phyloP scores from a whole-genome alignment of 2,797 vertebrate genomes.

The Aplochiton taeniatus region DNA sequence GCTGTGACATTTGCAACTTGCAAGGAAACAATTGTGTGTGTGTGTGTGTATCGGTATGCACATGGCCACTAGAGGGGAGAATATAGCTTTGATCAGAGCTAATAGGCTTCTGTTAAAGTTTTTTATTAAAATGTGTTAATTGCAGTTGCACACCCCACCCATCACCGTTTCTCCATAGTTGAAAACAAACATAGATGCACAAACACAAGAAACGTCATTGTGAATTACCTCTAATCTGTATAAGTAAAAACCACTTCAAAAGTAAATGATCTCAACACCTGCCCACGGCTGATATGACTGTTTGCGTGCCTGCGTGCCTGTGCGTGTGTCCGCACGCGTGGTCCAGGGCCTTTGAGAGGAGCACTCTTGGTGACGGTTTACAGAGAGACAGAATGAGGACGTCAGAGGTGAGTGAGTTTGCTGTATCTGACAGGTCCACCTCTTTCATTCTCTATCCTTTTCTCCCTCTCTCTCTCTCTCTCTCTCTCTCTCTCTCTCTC shows the following conservation, averaged over 20 bases:
- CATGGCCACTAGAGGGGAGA: conserved; percentile 74
- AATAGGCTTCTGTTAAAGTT: conserved; percentile 8
- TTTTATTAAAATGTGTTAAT: not conserved
- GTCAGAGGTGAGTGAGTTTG: conserved; percentile 73
- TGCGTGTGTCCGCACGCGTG: not conserved
- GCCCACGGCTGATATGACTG: conserved; percentile 66
- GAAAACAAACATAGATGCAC: conserved; percentile 40
- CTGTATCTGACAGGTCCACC: conserved; percentile 63
- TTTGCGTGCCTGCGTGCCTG: conserved; percentile 21
- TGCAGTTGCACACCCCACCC: not conserved
- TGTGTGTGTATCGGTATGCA: conserved; percentile 26
- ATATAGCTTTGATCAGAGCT: conserved; percentile 46
- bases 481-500: conserved; percentile 19
- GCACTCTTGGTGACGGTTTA: conserved; percentile 63
- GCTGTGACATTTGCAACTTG: too few species aligned
- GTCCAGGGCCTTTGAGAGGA: conserved; percentile 52
- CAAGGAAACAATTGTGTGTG: not conserved
- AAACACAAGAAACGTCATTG: conserved; percentile 13
- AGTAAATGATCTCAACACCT: conserved; percentile 73
- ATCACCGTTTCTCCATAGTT: too few species aligned
- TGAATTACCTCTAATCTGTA: conserved; percentile 22
- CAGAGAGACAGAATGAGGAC: conserved; percentile 76
- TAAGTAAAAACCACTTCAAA: conserved; percentile 67
- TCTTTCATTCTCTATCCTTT: not conserved
- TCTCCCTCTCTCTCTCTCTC: conserved; percentile 17